phyloP scores from a whole-genome alignment of 2,888 invertebrate genomes.

The Xestia xanthographa region DNA sequence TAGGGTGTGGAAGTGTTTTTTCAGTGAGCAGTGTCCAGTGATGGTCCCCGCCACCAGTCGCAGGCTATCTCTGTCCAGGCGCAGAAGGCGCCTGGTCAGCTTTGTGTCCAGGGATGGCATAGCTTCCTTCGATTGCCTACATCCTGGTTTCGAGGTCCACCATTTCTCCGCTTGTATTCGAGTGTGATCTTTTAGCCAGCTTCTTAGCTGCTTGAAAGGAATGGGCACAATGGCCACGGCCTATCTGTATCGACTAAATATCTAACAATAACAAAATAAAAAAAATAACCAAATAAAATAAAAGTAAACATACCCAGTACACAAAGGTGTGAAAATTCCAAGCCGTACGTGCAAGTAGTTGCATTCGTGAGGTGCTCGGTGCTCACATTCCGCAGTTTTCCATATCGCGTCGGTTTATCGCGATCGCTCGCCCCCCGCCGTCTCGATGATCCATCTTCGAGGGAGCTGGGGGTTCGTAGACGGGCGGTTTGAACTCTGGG shows the following conservation, averaged over 20 bases:
- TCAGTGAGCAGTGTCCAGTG: too few species aligned
- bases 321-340: constrained; percentile 48
- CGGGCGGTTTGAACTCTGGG: constrained; percentile 66
- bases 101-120: too few species aligned
- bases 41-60: too few species aligned
- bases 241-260: not conserved
- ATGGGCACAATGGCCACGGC: too few species aligned
- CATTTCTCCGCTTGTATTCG: too few species aligned
- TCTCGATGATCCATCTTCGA: constrained; percentile 88
- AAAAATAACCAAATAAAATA: not conserved
- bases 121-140: too few species aligned
- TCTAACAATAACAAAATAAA: not conserved
- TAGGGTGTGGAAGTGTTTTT: too few species aligned
- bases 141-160: too few species aligned
- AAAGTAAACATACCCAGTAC: not conserved
- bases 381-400: constrained; percentile 80
- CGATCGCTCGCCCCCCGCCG: constrained; percentile 80
- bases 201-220: too few species aligned
- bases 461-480: constrained; percentile 71
- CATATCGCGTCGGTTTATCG: constrained; percentile 86
- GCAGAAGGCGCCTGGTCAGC: too few species aligned
- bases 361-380: constrained; percentile 67
- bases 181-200: too few species aligned
- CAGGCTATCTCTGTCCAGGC: too few species aligned
- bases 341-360: constrained; percentile 52